Evolutionary conservation across 2,888 invertebrate genomes (phyloP).

Genomic region (Eubasilissa splendida): DNA sequence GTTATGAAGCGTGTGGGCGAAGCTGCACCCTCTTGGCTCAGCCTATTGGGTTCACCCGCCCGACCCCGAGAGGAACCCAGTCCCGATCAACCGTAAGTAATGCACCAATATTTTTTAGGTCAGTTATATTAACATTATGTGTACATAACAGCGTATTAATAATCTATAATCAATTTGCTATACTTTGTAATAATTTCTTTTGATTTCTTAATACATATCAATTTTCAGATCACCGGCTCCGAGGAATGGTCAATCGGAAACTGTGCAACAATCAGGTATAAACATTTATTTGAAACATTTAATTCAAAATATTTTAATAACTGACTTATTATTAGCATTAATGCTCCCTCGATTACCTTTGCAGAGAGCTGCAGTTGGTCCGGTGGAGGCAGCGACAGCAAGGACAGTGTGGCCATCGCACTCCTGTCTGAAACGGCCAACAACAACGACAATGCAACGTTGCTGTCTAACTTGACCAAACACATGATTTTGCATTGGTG

Average conservation of each 20-base stretch:
- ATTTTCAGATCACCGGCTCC: conserved; percentile 64
- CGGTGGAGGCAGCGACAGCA: conserved; percentile 62
- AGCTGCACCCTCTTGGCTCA: conserved; percentile 11
- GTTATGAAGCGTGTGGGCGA: conserved; percentile 39
- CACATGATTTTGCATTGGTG: conserved; percentile 67
- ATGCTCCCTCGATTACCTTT: background rate
- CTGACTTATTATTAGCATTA: background rate
- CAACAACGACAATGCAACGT: conserved; percentile 67
- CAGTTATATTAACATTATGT: background rate
- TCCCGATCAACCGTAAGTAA: conserved; percentile 64
- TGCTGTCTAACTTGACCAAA: conserved; percentile 68
- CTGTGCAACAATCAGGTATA: conserved; percentile 56
- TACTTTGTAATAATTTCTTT: background rate
- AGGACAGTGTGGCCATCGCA: conserved; percentile 63
- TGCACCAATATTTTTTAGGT: background rate
- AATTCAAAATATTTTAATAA: background rate
- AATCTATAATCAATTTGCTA: background rate
- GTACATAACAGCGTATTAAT: background rate
- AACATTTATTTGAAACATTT: background rate
- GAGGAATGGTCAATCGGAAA: conserved; percentile 67
- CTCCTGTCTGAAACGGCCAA: conserved; percentile 60
- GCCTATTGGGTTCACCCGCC: conserved; percentile 4
- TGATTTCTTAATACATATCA: background rate
- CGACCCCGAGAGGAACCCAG: conserved; percentile 67
- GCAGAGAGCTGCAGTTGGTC: conserved; percentile 69